Evolutionary conservation across 2,888 invertebrate species (phyloP).

Genomic region (Timandra comae): DNA sequence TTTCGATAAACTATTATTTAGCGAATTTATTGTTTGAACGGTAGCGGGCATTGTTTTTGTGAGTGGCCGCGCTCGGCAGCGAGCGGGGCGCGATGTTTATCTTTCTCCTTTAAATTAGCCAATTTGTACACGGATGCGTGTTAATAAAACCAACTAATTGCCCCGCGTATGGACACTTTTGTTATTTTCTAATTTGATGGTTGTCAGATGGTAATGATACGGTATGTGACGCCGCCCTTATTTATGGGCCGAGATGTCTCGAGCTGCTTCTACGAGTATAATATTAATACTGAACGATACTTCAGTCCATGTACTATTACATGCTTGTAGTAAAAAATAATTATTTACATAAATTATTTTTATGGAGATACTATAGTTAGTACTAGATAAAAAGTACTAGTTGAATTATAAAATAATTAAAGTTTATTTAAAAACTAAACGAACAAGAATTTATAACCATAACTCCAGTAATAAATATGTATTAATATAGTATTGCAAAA

Average conservation of each 20-base stretch:
- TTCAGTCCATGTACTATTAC: too few species aligned
- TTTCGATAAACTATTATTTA: conserved; percentile 72
- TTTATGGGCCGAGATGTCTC: conserved; percentile 4
- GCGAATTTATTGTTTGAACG: conserved; percentile 59
- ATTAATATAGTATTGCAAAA: too few species aligned
- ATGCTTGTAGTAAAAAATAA: too few species aligned
- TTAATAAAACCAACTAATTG: conserved; percentile 39
- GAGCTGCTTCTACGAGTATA: too few species aligned
- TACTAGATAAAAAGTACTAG: too few species aligned
- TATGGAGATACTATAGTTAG: too few species aligned
- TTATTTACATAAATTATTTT: too few species aligned
- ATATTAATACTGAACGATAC: too few species aligned
- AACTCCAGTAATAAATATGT: too few species aligned
- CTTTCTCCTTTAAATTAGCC: conserved; percentile 42
- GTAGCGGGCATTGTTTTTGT: conserved; percentile 40
- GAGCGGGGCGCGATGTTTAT: conserved; percentile 25
- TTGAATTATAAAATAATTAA: too few species aligned
- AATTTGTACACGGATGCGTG: conserved; percentile 54
- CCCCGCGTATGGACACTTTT: conserved; percentile 38
- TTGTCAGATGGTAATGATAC: conserved; percentile 29
- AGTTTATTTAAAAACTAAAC: too few species aligned
- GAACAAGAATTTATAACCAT: too few species aligned
- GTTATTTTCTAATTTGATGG: conserved; percentile 36
- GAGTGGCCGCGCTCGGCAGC: conserved; percentile 22
- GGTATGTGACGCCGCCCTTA: conserved; percentile 16